These are phyloP conservation scores for Parapristionchus giblindavisi DNA, from an alignment of 2,888 invertebrate species.

Conservation along the genomic window DNA sequence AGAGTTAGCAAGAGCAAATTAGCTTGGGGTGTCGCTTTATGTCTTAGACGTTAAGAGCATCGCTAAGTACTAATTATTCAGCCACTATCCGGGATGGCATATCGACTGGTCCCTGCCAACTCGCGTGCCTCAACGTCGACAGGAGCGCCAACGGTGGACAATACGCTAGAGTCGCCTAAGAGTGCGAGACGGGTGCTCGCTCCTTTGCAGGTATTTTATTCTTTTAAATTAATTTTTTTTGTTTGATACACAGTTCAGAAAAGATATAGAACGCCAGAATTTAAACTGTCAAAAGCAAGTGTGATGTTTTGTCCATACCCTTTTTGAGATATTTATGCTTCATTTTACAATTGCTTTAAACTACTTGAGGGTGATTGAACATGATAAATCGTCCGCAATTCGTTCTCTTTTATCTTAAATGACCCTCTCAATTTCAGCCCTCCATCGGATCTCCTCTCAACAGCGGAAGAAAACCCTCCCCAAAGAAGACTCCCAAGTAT, in stretches of 20 bases:
- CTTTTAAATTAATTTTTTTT: not conserved
- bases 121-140: not conserved
- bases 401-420: not conserved
- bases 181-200: conserved; percentile 14
- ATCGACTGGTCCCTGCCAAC: not conserved
- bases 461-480: not conserved
- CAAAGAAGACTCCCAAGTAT: conserved; percentile 32
- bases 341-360: too few species aligned
- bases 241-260: not conserved
- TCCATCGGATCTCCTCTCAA: conserved; percentile 16
- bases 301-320: not conserved
- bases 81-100: conserved; percentile 8
- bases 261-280: not conserved
- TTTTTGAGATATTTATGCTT: not conserved
- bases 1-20: too few species aligned
- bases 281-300: not conserved
- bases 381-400: not conserved
- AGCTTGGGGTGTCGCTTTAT: too few species aligned
- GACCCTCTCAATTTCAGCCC: not conserved
- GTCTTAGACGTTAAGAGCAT: too few species aligned
- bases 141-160: not conserved
- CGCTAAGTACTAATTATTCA: not conserved
- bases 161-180: not conserved
- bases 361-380: too few species aligned
- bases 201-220: conserved; percentile 9